Evolutionary conservation across 2,888 invertebrate species (phyloP), one percentile per base, ranked within the genome.

Genomic region (Heliconius hortense): DNA sequence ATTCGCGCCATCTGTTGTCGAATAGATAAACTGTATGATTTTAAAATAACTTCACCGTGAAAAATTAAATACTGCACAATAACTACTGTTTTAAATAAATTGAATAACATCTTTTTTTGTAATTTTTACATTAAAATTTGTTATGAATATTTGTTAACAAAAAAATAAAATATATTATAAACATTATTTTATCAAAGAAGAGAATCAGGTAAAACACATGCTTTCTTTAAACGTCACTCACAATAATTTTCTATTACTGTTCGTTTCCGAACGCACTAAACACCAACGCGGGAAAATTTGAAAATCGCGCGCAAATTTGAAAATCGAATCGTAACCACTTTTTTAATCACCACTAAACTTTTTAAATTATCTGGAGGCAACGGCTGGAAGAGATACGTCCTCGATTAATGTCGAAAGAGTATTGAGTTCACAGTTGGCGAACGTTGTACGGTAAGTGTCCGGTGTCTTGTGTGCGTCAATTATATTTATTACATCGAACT

Each of bases 401-500:
- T 85, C 91, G 87, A 85, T 90, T 86, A 87, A 87, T 86, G 93
- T 89, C 89, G 89, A 90, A 89, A 86, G 90, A 88, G 90, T 88
- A 90, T 93, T 89, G 91, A 92, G 89, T 89, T 87, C 86, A 86
- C 87, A 86, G 87, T 87, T 88, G 89, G 89, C 90, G 85, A 85
- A 86, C 87, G 88, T 85, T 84, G 83, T 86, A 86, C 84, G 83
- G 86, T 86, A 87, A 86, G 85, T 83, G 87, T 86, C 87, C 85
- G 87, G 86, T 90, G 90, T 90, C 90, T 87, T 83, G 84, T 87
- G 88, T 85, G 90, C 88, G 90, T 91, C 89, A 90, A 93, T 92
- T 93, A 92, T 93, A 93, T 94, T 92, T 93, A 93, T 92, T 93
- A 90, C 91, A 90, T 88, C 88, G 87, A 86, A 83, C 81, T 82